These are phyloP conservation scores for Heloderma charlesbogerti DNA, from an alignment of 2,113 vertebrate genomes.

Conservation along the genomic window DNA sequence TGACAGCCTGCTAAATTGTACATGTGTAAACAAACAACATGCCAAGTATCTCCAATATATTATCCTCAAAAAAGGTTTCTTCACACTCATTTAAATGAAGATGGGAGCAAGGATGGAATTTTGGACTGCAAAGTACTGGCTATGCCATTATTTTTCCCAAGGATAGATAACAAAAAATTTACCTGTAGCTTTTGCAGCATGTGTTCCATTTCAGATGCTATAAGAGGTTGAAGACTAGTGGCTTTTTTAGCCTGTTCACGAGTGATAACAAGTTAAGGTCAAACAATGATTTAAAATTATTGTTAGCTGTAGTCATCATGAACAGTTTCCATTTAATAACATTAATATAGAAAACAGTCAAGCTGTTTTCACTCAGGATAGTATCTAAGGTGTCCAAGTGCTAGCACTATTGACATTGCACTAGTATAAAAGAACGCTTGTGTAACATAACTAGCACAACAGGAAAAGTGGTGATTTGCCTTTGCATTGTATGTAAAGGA, in stretches of 20 bases:
- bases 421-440: no score
- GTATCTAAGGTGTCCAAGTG: no score
- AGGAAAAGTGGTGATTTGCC: no score
- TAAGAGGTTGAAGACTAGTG: constrained; percentile 26
- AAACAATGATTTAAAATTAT: constrained; percentile 1
- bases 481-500: no score
- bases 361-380: constrained; percentile 2
- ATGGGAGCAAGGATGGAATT: not conserved
- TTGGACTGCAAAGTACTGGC: not conserved
- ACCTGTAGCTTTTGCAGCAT: constrained; percentile 47
- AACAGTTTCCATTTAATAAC: not conserved
- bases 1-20: not conserved
- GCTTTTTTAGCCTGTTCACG: constrained; percentile 41
- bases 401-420: no score
- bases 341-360: not conserved
- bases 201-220: constrained; percentile 41
- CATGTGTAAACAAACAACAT: not conserved
- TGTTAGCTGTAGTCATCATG: not conserved
- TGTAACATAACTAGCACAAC: no score
- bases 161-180: not conserved
- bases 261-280: constrained; percentile 39
- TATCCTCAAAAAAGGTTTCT: not conserved
- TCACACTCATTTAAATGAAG: not conserved
- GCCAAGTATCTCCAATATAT: not conserved
- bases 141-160: not conserved